A percentile compares a stretch with the other conserved stretches of the same genome.
These are phyloP conservation scores for Lacerta agilis DNA, from an alignment of 2,797 vertebrate species.

Conservation along the genomic window DNA sequence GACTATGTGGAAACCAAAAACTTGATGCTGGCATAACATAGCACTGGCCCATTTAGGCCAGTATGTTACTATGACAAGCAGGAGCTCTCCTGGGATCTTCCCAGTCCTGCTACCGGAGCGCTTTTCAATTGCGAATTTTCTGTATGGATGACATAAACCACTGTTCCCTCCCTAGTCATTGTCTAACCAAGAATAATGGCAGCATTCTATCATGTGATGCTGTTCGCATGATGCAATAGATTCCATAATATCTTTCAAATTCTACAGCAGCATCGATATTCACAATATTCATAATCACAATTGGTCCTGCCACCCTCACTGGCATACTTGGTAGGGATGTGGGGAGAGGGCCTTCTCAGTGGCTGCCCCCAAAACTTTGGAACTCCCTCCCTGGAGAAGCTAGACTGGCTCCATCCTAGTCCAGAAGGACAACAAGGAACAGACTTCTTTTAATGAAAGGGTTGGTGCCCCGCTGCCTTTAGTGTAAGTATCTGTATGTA, in stretches of 20 bases:
- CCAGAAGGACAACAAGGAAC: no score
- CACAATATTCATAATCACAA: no score
- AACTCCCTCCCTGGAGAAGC: no score
- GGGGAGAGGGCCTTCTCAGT: no score
- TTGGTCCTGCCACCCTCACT: no score
- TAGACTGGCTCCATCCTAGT: no score
- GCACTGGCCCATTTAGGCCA: neutral
- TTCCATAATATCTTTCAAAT: neutral
- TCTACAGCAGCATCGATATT: neutral
- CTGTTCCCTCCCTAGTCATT: neutral
- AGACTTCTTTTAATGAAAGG: no score
- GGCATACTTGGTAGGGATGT: no score
- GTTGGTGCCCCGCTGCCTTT: no score
- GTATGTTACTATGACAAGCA: neutral
- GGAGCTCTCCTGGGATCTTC: neutral
- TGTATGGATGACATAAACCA: neutral
- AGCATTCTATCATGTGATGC: neutral
- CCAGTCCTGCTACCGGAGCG: neutral
- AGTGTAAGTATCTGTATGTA: no score
- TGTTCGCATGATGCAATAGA: neutral
- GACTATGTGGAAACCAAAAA: neutral
- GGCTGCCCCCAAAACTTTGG: no score
- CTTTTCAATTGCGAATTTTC: neutral
- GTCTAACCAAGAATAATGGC: neutral
- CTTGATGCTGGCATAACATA: neutral